phyloP scores from a whole-genome alignment of 2,113 vertebrate genomes.

The Pontoporia blainvillei region DNA sequence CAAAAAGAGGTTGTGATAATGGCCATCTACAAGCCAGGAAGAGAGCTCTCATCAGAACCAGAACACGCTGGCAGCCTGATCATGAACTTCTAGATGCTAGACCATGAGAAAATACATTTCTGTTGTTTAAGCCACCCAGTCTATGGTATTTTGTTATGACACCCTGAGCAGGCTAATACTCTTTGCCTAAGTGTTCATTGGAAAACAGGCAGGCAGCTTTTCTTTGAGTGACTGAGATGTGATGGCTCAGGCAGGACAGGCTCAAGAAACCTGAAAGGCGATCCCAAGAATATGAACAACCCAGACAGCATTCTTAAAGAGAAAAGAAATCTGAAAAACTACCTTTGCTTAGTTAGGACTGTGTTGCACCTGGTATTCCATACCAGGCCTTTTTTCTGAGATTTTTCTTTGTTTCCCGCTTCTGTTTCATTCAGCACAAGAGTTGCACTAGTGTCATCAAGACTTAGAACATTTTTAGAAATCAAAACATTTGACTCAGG shows the following conservation, averaged over 20 bases:
- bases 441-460: not conserved
- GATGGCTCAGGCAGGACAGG: fast-evolving
- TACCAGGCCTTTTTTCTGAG: not conserved
- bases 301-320: not conserved
- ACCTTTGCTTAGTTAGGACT: not conserved
- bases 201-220: not conserved
- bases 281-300: not conserved
- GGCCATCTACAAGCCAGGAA: not conserved
- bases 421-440: not conserved
- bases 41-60: not conserved
- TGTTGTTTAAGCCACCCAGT: not conserved
- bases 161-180: not conserved
- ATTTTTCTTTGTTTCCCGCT: not conserved
- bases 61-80: not conserved
- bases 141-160: not conserved
- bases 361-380: not conserved
- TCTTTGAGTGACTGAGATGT: not conserved
- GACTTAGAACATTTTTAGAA: not conserved
- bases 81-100: not conserved
- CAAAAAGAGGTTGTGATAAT: not conserved
- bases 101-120: not conserved
- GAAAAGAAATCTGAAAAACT: not conserved
- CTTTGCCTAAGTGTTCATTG: not conserved
- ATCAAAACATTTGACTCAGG: not conserved
- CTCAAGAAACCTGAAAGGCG: not conserved